Conservation (phyloP, 2,113 vertebrate species). For the Cochlearius cochlearius region DNA sequence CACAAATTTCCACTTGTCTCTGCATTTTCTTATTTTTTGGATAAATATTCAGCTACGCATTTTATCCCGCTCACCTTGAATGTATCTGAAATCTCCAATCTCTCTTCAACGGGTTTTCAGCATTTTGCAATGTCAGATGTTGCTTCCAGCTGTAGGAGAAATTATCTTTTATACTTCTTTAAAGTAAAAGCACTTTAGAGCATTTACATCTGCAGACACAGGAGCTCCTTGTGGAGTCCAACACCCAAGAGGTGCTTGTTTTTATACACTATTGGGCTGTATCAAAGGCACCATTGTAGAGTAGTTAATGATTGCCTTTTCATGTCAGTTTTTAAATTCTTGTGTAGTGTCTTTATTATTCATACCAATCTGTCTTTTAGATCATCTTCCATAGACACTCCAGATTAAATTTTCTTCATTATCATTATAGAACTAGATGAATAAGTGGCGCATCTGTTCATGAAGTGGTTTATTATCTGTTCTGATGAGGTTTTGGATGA, state of each 20-base stretch:
- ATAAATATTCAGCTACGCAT: not conserved
- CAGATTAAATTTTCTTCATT: constrained; percentile 81
- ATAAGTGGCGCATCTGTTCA: constrained; percentile 81
- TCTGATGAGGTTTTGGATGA: constrained; percentile 74
- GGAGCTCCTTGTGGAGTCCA: constrained; percentile 24
- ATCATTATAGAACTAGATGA: constrained; percentile 78
- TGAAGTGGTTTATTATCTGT: constrained; percentile 79
- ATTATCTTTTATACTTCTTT: constrained; percentile 38
- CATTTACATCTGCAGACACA: constrained; percentile 34
- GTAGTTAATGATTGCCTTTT: constrained; percentile 56
- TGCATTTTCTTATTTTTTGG: not conserved
- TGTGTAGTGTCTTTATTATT: constrained; percentile 63
- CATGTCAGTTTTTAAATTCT: not conserved
- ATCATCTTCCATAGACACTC: constrained; percentile 73
- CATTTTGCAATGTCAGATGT: constrained; percentile 68
- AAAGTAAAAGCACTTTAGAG: constrained; percentile 33
- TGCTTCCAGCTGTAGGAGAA: constrained; percentile 71
- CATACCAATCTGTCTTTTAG: constrained; percentile 76
- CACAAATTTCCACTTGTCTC: not conserved
- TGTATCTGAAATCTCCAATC: not conserved
- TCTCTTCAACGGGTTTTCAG: not conserved
- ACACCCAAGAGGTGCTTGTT: constrained; percentile 9
- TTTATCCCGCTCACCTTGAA: constrained; percentile 12
- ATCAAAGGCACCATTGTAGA: constrained; percentile 24
- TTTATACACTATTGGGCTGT: not conserved